A percentile compares a stretch with the other conserved stretches of the same genome.
phyloP scores from a whole-genome alignment of 2,888 invertebrate genomes.

The Nomada goodeniana region DNA sequence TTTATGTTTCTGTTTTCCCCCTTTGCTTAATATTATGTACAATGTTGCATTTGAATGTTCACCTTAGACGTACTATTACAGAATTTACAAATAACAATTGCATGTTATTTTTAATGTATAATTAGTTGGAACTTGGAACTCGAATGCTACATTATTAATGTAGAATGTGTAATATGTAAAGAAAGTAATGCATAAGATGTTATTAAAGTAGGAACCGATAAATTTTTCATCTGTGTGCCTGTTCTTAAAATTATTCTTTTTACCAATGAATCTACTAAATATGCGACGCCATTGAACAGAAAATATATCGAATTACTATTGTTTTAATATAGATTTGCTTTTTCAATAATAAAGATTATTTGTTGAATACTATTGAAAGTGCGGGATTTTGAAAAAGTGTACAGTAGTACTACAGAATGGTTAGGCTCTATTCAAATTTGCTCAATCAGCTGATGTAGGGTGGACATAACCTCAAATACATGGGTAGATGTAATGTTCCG shows the following conservation, averaged over 20 bases:
- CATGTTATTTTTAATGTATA: too few species aligned
- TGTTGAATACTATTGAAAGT: neutral
- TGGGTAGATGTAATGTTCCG: neutral
- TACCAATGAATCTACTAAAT: slow-evolving; percentile 31
- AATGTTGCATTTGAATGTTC: too few species aligned
- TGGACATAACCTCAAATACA: slow-evolving; percentile 61
- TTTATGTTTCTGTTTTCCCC: neutral
- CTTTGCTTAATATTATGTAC: too few species aligned
- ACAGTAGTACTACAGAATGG: slow-evolving; percentile 1
- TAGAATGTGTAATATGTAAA: too few species aligned
- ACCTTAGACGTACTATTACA: too few species aligned
- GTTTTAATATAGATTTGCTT: slow-evolving; percentile 29
- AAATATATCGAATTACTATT: slow-evolving; percentile 41
- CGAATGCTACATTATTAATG: too few species aligned
- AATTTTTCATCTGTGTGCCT: neutral
- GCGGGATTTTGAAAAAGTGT: too few species aligned
- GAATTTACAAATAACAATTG: too few species aligned
- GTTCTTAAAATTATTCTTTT: slow-evolving; percentile 36
- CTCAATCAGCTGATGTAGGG: slow-evolving; percentile 40
- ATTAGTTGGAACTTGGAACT: too few species aligned
- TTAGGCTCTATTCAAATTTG: slow-evolving; percentile 15
- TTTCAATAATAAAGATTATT: slow-evolving; percentile 5
- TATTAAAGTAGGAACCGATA: neutral
- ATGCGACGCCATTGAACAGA: slow-evolving; percentile 52
- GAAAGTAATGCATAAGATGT: neutral